Conservation (phyloP, 2,888 invertebrate genomes). For the Napeogenes inachia region DNA sequence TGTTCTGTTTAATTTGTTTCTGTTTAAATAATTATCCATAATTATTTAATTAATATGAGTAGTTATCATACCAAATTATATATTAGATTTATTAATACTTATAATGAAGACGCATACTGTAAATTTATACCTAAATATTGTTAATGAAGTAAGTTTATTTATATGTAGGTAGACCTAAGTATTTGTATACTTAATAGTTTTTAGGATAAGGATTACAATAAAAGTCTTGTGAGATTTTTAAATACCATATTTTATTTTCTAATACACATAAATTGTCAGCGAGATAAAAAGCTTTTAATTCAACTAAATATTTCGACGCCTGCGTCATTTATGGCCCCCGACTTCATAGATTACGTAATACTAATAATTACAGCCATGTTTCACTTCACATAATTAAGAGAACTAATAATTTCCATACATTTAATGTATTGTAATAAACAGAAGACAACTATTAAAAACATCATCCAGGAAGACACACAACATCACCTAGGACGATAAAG, state of each 20-base stretch:
- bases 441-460: too few species aligned
- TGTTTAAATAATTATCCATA: too few species aligned
- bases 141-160: background rate
- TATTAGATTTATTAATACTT: too few species aligned
- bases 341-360: slow-evolving; percentile 14
- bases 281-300: slow-evolving; percentile 79
- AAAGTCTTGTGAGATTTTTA: slow-evolving; percentile 48
- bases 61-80: too few species aligned
- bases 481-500: too few species aligned
- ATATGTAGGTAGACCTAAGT: background rate
- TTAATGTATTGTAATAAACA: too few species aligned
- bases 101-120: too few species aligned
- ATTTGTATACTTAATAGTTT: background rate
- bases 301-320: slow-evolving; percentile 74
- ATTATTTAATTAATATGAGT: too few species aligned
- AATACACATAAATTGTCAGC: slow-evolving; percentile 79
- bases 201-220: slow-evolving; percentile 36
- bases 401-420: background rate
- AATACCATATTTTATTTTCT: slow-evolving; percentile 66
- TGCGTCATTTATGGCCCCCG: slow-evolving; percentile 53
- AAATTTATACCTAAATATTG: background rate
- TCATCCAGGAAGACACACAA: too few species aligned
- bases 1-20: too few species aligned
- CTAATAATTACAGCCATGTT: slow-evolving; percentile 17
- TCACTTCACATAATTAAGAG: background rate